Base-by-base conservation (phyloP, 1,140 invertebrate species). In the Dysdera silvatica region DNA sequence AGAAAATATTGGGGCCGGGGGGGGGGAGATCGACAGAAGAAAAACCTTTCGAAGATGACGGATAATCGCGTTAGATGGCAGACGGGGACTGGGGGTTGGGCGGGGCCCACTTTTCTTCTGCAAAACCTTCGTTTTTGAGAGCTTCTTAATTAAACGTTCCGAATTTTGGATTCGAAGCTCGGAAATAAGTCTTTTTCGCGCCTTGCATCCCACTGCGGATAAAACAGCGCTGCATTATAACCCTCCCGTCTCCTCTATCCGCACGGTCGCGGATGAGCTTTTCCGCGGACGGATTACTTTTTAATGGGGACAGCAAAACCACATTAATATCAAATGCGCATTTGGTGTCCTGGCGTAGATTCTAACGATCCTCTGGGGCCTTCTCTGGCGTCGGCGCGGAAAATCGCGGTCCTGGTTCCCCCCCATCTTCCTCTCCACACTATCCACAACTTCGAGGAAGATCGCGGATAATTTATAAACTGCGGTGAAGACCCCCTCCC, bases 251-350 rank as follows among this genome's bases (percentile, higher is more conserved):
- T 3, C 61, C 20, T 61, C 5, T 60, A 29, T 61, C 28, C 43
- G 26, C 23, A 20, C 55, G 58, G 53, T 58, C 41, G 53, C 53
- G 59, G 35, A 5, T 31, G 14, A 12, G 54, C 20, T 60, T 48
- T 54, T 51, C 41, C 47, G 68, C 56, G 68, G 61, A 67, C 54
- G 61, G 66, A 69, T 68, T 69, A 69, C 63, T 68, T 68, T 68
- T 69, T 69, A 68, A 70, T 67, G 61, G 67, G 61, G 66, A 70
- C 69, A 70, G 51, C 65, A 65, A 70, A 70, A 70, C 69, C 69
- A 68, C 69, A 70, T 70, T 70, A 70, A 70, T 67, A 69, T 60
- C 66, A 70, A 70, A 70, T 70, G 69, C 65, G 64, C 47, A 64
- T 69, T 67, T 59, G 55, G 35, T 70, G 69, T 70, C 40, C 59